Evolutionary conservation across 2,888 invertebrate species (phyloP), one percentile per base, ranked within the genome.

Genomic region (Glaucopsyche alexis): DNA sequence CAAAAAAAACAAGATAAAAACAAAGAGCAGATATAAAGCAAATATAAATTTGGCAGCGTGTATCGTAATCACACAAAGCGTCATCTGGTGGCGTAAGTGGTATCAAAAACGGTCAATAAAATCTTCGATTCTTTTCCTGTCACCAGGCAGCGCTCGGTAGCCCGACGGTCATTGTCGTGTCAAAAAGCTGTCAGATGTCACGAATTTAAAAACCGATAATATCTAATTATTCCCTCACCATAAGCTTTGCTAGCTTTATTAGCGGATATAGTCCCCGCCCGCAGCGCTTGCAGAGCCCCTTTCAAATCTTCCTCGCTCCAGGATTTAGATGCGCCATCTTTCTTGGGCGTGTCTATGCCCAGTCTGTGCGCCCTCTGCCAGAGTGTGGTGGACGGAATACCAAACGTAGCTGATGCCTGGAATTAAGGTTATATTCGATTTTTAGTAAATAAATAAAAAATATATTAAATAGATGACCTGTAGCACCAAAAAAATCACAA

Each of bases 181-280:
- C n/a, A n/a, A n/a, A n/a, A n/a, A n/a, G n/a, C n/a, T n/a, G n/a
- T n/a, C n/a, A n/a, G n/a, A n/a, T n/a, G n/a, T n/a, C n/a, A n/a
- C n/a, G n/a, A n/a, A n/a, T n/a, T n/a, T n/a, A n/a, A n/a, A n/a
- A n/a, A n/a, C n/a, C n/a, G n/a, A n/a, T n/a, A n/a, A 3, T 29
- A 29, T 29, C 11, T 47, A 47, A 47, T 47, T 47, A 13, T 13
- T 47, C 7, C 49, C 81, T 81, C 79, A 95, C 95, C 97, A 83
- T 96, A 97, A 71, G 97, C 97, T 88, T 98, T 98, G 82, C 97
- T 97, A 73, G 98, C 98, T 90, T 97, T 97, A 85, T 97, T 97
- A 38, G 97, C 97, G 14, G 97, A 97, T 82, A 97, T 96, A 74
- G 96, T 95, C 11, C 97, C 97, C 14, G 96, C 96, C 72, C 97